phyloP scores from a whole-genome alignment of 2,888 invertebrate species.

The Polymixis flavicincta region DNA sequence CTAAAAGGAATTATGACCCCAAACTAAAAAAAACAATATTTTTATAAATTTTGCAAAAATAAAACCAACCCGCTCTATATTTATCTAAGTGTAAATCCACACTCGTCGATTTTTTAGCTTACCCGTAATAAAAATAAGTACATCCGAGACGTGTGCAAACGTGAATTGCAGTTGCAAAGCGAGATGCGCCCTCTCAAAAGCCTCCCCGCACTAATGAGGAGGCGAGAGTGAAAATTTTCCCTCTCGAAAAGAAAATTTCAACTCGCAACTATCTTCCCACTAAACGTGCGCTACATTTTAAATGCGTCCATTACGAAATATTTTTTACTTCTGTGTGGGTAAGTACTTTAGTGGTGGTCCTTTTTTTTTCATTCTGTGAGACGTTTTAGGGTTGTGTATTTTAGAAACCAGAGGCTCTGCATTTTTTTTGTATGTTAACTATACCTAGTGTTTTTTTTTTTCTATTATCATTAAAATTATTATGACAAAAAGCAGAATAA shows the following conservation, averaged over 20 bases:
- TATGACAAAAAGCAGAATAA: not conserved
- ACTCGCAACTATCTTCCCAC: constrained; percentile 75
- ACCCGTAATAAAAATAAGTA: constrained; percentile 63
- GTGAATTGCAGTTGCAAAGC: constrained; percentile 75
- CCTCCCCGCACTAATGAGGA: constrained; percentile 81
- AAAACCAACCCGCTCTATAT: not conserved
- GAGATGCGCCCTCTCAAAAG: constrained; percentile 81
- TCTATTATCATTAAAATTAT: not conserved
- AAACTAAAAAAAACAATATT: not conserved
- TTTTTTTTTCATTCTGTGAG: constrained; percentile 33
- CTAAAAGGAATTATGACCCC: not conserved
- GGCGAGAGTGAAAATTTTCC: constrained; percentile 79
- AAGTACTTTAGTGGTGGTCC: constrained; percentile 39
- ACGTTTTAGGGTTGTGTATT: constrained; percentile 42
- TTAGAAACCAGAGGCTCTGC: not conserved
- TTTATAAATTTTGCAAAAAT: not conserved
- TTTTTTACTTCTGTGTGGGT: constrained; percentile 56
- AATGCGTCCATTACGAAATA: constrained; percentile 70
- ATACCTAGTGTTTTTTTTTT: not conserved
- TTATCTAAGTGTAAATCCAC: constrained; percentile 35
- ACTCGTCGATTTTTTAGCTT: constrained; percentile 41
- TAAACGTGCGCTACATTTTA: constrained; percentile 77
- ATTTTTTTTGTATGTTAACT: not conserved
- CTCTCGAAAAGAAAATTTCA: constrained; percentile 81
- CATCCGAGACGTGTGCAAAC: constrained; percentile 70